These are phyloP conservation scores for Drosophila athabasca DNA, from an alignment of 1,140 invertebrate genomes.

Conservation along the genomic window DNA sequence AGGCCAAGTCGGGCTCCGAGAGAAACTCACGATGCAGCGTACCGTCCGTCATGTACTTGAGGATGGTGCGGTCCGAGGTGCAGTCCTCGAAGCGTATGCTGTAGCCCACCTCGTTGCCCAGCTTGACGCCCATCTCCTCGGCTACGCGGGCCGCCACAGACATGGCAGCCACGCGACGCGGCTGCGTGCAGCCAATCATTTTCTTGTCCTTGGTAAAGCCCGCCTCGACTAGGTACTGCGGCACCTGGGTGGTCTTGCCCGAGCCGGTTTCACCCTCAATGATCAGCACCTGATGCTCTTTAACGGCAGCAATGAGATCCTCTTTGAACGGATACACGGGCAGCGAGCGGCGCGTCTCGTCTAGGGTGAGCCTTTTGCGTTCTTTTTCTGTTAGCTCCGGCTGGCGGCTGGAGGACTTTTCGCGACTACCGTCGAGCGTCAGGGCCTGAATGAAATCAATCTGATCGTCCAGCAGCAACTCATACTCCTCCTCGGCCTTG, in stretches of 20 bases:
- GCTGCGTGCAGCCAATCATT: constrained; percentile 97
- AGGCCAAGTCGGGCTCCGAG: constrained; percentile 96
- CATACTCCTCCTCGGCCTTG: constrained; percentile 93
- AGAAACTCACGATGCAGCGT: constrained; percentile 98
- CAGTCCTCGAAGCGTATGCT: constrained; percentile 99
- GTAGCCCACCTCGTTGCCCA: constrained; percentile 99
- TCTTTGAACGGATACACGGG: constrained; percentile 97
- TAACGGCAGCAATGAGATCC: constrained; percentile 94
- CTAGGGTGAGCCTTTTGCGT: constrained; percentile 92
- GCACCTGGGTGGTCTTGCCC: constrained; percentile 99
- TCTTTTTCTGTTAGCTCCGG: constrained; percentile 88
- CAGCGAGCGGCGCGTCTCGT: constrained; percentile 96
- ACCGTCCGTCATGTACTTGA: constrained; percentile 99
- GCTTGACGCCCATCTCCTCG: constrained; percentile 99
- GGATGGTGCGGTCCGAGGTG: constrained; percentile 96
- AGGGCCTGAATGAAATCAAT: constrained; percentile 99
- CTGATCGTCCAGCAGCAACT: constrained; percentile 96
- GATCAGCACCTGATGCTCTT: constrained; percentile 95
- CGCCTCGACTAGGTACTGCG: constrained; percentile 97
- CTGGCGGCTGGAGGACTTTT: constrained; percentile 85
- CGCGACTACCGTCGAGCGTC: constrained; percentile 92
- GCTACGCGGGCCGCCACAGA: constrained; percentile 99
- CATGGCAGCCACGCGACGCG: constrained; percentile 99
- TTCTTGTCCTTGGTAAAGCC: constrained; percentile 93
- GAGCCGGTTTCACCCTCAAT: constrained; percentile 99